These are phyloP conservation scores for Leptopilina syphax DNA, from an alignment of 2,888 invertebrate species.

Conservation along the genomic window DNA sequence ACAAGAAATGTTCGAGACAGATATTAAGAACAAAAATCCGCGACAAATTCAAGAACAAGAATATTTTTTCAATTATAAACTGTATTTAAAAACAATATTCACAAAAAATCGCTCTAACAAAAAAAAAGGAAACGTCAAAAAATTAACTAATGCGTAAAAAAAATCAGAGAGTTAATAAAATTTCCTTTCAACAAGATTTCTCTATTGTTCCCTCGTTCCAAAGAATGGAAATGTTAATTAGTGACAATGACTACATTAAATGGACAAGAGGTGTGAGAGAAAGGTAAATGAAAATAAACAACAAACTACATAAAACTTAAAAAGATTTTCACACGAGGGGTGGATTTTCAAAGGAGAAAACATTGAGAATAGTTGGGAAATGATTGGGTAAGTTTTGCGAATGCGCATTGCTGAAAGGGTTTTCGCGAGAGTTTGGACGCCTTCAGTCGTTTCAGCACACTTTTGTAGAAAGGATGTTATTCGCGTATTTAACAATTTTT, in stretches of 20 bases:
- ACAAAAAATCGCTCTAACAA: no score
- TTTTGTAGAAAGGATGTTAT: conserved; percentile 32
- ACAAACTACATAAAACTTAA: background rate
- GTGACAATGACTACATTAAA: background rate
- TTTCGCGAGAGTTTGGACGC: conserved; percentile 16
- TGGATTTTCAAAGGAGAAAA: background rate
- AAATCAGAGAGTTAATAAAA: background rate
- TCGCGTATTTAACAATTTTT: background rate
- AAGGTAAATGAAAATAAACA: background rate
- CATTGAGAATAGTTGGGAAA: background rate
- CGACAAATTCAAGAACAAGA: no score
- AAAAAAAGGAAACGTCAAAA: no score
- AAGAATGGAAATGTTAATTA: background rate
- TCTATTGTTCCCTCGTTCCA: background rate
- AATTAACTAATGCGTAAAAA: background rate
- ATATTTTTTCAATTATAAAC: no score
- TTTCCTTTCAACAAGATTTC: no score
- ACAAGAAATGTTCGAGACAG: no score
- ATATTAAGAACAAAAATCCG: no score
- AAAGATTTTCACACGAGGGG: background rate
- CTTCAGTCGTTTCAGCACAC: conserved; percentile 28
- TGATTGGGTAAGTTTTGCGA: conserved; percentile 38
- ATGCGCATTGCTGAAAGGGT: conserved; percentile 27
- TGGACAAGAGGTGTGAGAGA: background rate
- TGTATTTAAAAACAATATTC: no score